Evolutionary conservation across 2,113 vertebrate species (phyloP).

Genomic region (Centrocercus urophasianus): DNA sequence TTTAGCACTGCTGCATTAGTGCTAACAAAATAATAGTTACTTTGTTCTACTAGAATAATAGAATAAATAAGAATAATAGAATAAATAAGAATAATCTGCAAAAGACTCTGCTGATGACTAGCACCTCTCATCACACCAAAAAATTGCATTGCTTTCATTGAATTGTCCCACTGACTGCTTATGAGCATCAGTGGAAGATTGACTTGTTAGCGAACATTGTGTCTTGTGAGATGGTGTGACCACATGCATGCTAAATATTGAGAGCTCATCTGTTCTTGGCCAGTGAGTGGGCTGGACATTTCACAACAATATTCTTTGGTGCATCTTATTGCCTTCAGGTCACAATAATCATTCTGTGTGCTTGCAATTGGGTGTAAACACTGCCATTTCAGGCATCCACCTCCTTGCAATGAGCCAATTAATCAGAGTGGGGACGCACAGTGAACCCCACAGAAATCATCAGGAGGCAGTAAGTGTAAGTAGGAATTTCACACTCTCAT

Average conservation of each 20-base stretch:
- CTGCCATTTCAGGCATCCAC: not conserved
- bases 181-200: not conserved
- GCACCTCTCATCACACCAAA: not conserved
- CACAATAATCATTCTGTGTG: not conserved
- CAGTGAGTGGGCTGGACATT: not conserved
- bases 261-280: not conserved
- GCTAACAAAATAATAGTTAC: not conserved
- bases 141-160: not conserved
- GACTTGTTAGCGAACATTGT: not conserved
- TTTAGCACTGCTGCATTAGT: not conserved
- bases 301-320: not conserved
- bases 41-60: not conserved
- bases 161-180: not conserved
- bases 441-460: not conserved
- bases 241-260: fast-evolving
- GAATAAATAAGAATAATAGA: not conserved
- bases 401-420: not conserved
- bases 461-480: not conserved
- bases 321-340: not conserved
- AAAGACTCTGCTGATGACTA: not conserved
- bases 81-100: not conserved
- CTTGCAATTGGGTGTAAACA: not conserved
- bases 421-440: not conserved
- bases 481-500: not conserved
- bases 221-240: not conserved